These are phyloP conservation scores for Babylonia areolata DNA, from an alignment of 1,140 invertebrate genomes.

Conservation along the genomic window DNA sequence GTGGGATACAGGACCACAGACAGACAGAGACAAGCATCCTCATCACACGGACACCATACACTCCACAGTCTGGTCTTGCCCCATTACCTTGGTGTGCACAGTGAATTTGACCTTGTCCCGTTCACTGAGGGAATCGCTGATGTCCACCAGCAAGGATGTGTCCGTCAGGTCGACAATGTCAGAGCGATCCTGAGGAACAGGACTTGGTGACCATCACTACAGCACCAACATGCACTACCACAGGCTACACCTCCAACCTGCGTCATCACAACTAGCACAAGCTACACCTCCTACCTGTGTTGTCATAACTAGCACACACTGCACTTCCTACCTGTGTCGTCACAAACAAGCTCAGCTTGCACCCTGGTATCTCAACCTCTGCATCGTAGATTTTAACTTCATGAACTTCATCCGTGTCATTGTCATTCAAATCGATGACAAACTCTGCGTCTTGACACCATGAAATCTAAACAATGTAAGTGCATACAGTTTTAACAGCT, in stretches of 20 bases:
- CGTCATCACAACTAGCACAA: neutral
- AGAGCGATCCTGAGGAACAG: slow-evolving; percentile 59
- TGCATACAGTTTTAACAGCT: neutral
- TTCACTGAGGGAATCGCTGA: slow-evolving; percentile 99
- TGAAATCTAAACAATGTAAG: neutral
- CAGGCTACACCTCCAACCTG: neutral
- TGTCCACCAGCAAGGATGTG: slow-evolving; percentile 90
- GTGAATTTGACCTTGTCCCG: slow-evolving; percentile 99
- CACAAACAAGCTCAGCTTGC: neutral
- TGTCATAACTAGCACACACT: neutral
- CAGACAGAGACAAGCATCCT: too few relatives aligned
- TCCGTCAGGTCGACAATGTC: slow-evolving; percentile 80
- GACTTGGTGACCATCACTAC: neutral
- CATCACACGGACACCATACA: too few relatives aligned
- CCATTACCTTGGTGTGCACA: slow-evolving; percentile 92
- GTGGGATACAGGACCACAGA: too few relatives aligned
- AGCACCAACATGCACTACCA: neutral
- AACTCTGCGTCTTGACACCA: neutral
- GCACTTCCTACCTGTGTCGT: neutral
- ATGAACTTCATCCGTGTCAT: neutral
- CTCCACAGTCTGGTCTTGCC: neutral
- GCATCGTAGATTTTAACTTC: neutral
- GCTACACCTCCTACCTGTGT: too few relatives aligned
- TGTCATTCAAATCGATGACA: neutral
- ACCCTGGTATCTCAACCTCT: neutral